Conservation (phyloP, 2,113 vertebrate species). For the Lasiurus cinereus region DNA sequence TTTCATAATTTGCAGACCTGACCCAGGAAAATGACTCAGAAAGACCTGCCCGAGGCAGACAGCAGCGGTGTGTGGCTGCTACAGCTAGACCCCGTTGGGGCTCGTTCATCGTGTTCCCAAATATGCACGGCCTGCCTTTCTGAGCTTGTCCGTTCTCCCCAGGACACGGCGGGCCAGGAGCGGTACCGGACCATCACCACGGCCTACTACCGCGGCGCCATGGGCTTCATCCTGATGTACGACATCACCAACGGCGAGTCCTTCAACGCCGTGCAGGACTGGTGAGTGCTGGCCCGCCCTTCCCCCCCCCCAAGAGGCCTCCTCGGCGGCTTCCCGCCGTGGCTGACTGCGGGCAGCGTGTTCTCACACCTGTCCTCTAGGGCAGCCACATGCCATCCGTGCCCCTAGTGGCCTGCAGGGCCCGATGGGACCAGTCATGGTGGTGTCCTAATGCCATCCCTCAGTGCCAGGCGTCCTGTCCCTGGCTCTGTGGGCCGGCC, state of each 20-base stretch:
- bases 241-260: constrained; percentile 96
- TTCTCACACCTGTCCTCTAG: not conserved
- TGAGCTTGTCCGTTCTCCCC: constrained; percentile 54
- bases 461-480: not conserved
- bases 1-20: not conserved
- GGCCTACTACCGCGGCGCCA: constrained; percentile 94
- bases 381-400: not conserved
- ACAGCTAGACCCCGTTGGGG: not conserved
- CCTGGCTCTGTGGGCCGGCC: not conserved
- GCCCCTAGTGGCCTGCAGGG: not conserved
- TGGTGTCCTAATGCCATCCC: not conserved
- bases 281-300: constrained; percentile 82
- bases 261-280: constrained; percentile 94
- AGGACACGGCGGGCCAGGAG: constrained; percentile 95
- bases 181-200: constrained; percentile 95
- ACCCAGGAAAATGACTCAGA: not conserved
- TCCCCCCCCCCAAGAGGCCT: too few species aligned
- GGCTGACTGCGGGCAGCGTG: not conserved
- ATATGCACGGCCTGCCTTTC: not conserved
- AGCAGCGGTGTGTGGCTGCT: not conserved
- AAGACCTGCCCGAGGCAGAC: not conserved
- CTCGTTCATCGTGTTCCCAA: not conserved
- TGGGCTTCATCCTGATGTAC: constrained; percentile 96
- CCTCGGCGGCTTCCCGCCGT: not conserved
- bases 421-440: not conserved